phyloP scores from a whole-genome alignment of 2,888 invertebrate species.

The Caenorhabditis sp. region DNA sequence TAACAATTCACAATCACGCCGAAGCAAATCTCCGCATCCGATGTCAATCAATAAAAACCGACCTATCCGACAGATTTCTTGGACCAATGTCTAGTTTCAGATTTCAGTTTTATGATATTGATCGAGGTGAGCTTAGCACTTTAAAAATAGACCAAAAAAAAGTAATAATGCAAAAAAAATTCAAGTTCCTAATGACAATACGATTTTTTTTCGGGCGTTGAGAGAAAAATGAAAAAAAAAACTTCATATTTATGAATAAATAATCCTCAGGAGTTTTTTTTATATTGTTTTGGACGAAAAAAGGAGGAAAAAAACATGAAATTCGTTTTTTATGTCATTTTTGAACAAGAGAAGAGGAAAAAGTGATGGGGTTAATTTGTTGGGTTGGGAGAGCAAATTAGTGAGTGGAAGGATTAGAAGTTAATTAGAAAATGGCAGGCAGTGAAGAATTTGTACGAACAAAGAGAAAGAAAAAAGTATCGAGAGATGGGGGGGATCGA shows the following conservation, averaged over 20 bases:
- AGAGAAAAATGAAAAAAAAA: background rate
- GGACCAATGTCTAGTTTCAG: conserved; percentile 35
- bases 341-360: background rate
- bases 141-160: background rate
- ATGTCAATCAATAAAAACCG: conserved; percentile 47
- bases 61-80: conserved; percentile 43
- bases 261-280: background rate
- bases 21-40: conserved; percentile 48
- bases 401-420: background rate
- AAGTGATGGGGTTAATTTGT: background rate
- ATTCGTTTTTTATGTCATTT: too few species aligned
- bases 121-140: conserved; percentile 30
- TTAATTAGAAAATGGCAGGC: background rate
- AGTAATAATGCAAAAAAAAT: conserved; percentile 5
- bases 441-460: too few species aligned
- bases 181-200: background rate
- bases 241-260: too few species aligned
- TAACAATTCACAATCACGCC: conserved; percentile 45
- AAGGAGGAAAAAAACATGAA: too few species aligned
- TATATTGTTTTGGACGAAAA: background rate
- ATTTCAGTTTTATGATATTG: conserved; percentile 52
- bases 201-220: conserved; percentile 6
- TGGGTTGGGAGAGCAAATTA: background rate
- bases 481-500: too few species aligned
- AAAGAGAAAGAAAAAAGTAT: too few species aligned